Evolutionary conservation across 2,113 vertebrate genomes (phyloP).

Genomic region (Phalacrocorax carbo): DNA sequence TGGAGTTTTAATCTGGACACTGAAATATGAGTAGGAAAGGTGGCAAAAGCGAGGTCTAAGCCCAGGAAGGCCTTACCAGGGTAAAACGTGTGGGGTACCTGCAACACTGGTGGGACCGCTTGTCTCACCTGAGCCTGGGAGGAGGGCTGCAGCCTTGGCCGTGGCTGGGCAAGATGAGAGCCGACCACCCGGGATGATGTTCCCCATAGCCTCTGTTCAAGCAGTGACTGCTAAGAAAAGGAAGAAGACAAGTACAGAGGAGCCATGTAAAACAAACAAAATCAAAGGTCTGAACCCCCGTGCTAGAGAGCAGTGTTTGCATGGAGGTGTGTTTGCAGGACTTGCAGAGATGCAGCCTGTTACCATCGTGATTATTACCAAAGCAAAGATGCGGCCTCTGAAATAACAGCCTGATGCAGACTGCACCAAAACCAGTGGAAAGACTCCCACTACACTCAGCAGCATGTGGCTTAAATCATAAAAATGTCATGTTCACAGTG

Average conservation of each 20-base stretch:
- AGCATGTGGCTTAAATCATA: not conserved
- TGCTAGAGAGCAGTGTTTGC: not conserved
- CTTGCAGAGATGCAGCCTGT: not conserved
- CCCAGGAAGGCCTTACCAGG: not conserved
- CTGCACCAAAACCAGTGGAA: not conserved
- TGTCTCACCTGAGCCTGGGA: not conserved
- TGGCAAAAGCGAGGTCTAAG: not conserved
- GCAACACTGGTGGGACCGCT: not conserved
- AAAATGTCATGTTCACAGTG: not conserved
- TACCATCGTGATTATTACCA: not conserved
- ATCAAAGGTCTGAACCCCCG: not conserved
- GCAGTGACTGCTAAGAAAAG: not conserved
- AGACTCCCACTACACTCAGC: not conserved
- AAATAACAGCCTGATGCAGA: not conserved
- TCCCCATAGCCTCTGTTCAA: not conserved
- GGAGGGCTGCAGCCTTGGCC: accelerated
- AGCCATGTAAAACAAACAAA: not conserved
- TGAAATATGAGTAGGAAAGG: not conserved
- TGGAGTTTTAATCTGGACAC: not conserved
- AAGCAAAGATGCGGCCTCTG: not conserved
- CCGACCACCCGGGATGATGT: accelerated
- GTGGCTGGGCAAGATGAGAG: not conserved
- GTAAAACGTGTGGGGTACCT: not conserved
- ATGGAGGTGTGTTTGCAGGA: not conserved
- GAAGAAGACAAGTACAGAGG: not conserved